Base-by-base conservation (phyloP, 1,140 invertebrate genomes). In the Zeugodacus cucurbitae region DNA sequence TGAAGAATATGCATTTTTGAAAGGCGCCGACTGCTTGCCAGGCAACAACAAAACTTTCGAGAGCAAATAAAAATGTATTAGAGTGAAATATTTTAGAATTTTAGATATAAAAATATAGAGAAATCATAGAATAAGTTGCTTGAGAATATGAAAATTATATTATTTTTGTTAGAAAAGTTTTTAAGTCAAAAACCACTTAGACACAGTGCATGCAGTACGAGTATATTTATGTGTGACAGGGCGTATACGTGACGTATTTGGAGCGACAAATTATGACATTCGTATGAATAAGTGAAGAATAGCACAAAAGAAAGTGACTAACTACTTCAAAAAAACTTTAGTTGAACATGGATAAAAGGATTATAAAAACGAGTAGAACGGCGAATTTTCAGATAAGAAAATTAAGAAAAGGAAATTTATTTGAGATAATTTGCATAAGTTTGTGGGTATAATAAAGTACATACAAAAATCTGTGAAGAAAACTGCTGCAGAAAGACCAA, bases 61-160 rank as follows among this genome's bases (percentile, higher is more conserved):
- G 6, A 8, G 41, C 48, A 17, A 82, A 14, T 82, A 44, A 26
- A 22, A 44, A 2, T 34, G 22, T 20, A 22, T 37, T 44, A 41
- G 62, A 67, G 62, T 74, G 67, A 74, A 74, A 82, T 82, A 54
- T 82, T 48, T 82, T n/a, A 82, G 41, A 82, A 44, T 34, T 26
- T n/a, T 22, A 2, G 10, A 10, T 54, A 82, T 26, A 4, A 22
- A 48, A 29, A 41, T 82, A 22, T 29, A 10, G 6, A 11, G n/a
- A 82, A 22, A 48, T 17, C 20, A 74, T n/a, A 74, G 32, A 44
- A 74, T 41, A 44, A 44, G 3, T 54, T 48, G 20, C 41, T 26
- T 48, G 41, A 22, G 41, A 82, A 48, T 82, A 34, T 17, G 74
- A 82, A 48, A 82, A 32, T 54, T 82, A 54, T 82, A 82, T 82